Base-by-base conservation (phyloP, 2,888 invertebrate species). In the Eupithecia tripunctaria region DNA sequence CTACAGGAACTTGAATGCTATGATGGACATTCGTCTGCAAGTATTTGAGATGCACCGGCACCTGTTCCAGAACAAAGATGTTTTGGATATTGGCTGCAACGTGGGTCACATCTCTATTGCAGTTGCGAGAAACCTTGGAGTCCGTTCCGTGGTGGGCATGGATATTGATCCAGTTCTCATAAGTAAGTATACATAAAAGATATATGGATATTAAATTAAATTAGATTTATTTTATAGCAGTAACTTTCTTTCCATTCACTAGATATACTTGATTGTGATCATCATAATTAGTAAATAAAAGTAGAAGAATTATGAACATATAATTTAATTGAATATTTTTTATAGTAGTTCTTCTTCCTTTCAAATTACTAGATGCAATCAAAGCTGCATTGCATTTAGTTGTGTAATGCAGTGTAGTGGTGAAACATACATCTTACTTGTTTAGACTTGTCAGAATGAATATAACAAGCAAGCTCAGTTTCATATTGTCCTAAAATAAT, bases 31-130 rank as follows among this genome's bases (percentile, higher is more conserved):
- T 63, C 96, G 99, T 69, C 93, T 99, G 79, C 96, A 96, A 84
- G 96, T 97, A 71, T 97, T 99, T 84, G 96, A 96, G 74, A 96
- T 96, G 85, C 96, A 97, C 82, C 94, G 96, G 62, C 97, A 98
- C 82, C 95, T 99, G 85, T 99, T 99, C 89, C 95, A 96, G 78
- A 97, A 97, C 78, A 99, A 98, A 91, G 98, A 98, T 90, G 97
- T 99, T 63, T 94, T 99, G 78, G 99, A 99, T 87, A 97, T 99
- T 85, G 99, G 99, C 21, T 99, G 99, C 91, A 99, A 99, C 92
- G 97, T 98, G 75, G 99, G 99, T 1, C 98, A 99, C 88, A 96
- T 99, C 80, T 98, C 99, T 14, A 95, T 99, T 59, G 96, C 97
- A 0, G 96, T 99, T 67, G 99, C 98, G 0, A 95, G 97, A 77